A percentile compares a stretch with the other conserved stretches of the same genome.
Conservation (phyloP, 2,797 vertebrate genomes). For the Poeciliopsis infans region DNA sequence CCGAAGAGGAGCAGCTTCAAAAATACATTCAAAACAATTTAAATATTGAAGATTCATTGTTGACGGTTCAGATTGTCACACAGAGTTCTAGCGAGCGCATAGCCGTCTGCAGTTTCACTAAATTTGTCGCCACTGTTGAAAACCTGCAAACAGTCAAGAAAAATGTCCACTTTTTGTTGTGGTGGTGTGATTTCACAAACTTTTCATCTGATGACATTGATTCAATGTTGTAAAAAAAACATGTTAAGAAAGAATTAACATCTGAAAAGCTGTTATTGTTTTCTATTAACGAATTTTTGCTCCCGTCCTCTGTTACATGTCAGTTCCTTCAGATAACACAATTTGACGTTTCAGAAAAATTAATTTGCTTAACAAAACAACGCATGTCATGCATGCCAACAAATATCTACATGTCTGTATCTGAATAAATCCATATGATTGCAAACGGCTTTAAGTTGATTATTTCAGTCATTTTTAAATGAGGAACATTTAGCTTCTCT, state of each 20-base stretch:
- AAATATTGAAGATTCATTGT: background rate
- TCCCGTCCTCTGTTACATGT: background rate
- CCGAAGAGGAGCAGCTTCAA: background rate
- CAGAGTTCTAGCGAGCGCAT: background rate
- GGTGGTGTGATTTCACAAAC: background rate
- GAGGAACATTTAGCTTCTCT: constrained; percentile 8
- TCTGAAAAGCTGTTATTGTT: background rate
- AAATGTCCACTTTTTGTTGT: background rate
- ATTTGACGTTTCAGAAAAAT: too few relatives aligned
- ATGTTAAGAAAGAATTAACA: background rate
- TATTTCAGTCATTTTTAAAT: background rate
- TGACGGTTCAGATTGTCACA: background rate
- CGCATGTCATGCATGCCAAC: background rate
- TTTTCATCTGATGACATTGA: background rate
- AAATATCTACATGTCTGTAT: background rate
- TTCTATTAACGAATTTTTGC: background rate
- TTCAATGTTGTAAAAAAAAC: background rate
- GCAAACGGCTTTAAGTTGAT: background rate
- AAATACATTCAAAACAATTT: background rate
- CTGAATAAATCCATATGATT: background rate
- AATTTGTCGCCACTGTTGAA: background rate
- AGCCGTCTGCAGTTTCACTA: background rate
- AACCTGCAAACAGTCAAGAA: background rate
- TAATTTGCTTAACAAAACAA: too few relatives aligned
- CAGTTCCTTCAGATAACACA: background rate